Percentiles rank a stretch among this genome's conserved stretches.
These are phyloP conservation scores for Tiaroga cobitis DNA, from an alignment of 2,797 vertebrate genomes.

Conservation along the genomic window DNA sequence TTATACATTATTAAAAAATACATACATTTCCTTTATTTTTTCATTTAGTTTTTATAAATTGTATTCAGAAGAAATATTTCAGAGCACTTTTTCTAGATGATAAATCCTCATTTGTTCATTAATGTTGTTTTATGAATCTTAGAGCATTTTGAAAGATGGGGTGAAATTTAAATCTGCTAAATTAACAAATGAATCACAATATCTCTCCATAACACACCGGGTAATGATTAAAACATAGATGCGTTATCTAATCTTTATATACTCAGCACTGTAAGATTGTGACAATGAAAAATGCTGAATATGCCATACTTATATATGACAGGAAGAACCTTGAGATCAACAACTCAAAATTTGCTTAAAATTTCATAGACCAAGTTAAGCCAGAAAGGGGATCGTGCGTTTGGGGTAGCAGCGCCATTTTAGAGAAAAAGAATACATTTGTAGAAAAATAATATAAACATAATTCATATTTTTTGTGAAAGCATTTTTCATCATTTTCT, in stretches of 20 bases:
- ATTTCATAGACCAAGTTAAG: no score
- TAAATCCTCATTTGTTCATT: not conserved
- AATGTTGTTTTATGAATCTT: not conserved
- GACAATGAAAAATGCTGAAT: not conserved
- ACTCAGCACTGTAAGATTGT: not conserved
- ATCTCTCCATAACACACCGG: not conserved
- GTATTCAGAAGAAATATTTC: not conserved
- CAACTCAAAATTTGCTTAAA: no score
- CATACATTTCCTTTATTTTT: not conserved
- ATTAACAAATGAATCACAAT: not conserved
- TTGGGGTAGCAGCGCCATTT: no score
- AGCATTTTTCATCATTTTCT: no score
- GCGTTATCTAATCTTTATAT: not conserved
- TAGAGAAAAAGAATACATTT: no score
- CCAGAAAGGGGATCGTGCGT: no score
- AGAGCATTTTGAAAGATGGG: no score
- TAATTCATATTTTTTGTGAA: no score
- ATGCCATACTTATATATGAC: no score
- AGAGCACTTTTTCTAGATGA: not conserved
- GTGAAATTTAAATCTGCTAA: not conserved
- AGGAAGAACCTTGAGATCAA: no score
- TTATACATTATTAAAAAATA: not conserved
- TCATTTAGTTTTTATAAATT: no score
- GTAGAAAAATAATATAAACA: no score
- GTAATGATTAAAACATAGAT: not conserved